Evolutionary conservation across 37 sponge, comb jelly and placozoan genomes (phyloP), one percentile per base, ranked within the genome.

Genomic region (Diacarnus erythraeanus): DNA sequence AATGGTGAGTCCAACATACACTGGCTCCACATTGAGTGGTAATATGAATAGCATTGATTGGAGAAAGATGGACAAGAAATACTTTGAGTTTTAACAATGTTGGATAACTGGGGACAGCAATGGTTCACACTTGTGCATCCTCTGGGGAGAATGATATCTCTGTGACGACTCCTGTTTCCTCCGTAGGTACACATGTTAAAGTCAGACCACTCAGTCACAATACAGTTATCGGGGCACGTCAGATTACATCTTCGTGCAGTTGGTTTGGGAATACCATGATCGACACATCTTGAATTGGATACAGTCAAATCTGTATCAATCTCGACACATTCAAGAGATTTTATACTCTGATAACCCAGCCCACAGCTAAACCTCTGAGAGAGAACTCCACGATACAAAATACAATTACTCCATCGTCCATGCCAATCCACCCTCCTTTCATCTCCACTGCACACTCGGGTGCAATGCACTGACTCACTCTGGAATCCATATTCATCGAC

Each of bases 161-260:
- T 41, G 2, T 73, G 39, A 25, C 82, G 64, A 3, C 3, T 41
- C 65, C 29, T 63, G 12, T 1, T 70, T 41, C 38, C 64, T 29
- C 44, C 41, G 10, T 29, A 4, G 3, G 59, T 42, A 26, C 82
- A 82, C 21, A 4, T 17, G 31, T 38, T 35, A 17, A 44, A 72
- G 23, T 82, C 26, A 20, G 74, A 64, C 82, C 82, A 82, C 9
- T 82, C 74, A 21, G 82, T 63, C 0, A 82, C 54, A 1, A 82
- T 3, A 34, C 82, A 82, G 1, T 65, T 12, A 4, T 73, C 47
- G 23, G 1, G 2, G 31, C 82, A 82, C 6, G 41, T 27, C 3
- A 61, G 63, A 8, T 29, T 25, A 43, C 82, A 82, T 8, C 26
- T 42, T 12, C 20, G 33, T 3, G 12, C 38, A 75, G 18, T 31